A percentile compares a stretch with the other conserved stretches of the same genome.
phyloP scores from a whole-genome alignment of 1,140 invertebrate species.

The Thaumetopoea pityocampa region DNA sequence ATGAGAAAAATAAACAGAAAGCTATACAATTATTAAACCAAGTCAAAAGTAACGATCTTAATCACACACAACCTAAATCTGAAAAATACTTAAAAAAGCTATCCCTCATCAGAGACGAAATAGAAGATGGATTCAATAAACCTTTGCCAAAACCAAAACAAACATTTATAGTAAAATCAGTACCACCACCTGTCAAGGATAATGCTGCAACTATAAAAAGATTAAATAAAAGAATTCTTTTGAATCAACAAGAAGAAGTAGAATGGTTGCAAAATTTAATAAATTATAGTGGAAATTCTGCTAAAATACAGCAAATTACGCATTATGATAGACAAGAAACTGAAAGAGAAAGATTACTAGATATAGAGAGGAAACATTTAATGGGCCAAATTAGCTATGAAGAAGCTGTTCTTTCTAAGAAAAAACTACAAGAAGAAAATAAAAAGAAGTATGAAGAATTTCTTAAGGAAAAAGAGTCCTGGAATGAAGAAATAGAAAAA shows the following conservation, averaged over 20 bases:
- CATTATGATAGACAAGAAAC: conserved; percentile 59
- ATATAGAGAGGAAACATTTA: conserved; percentile 76
- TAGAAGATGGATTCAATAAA: conserved; percentile 28
- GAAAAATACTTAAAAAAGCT: conserved; percentile 42
- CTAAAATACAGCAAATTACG: conserved; percentile 58
- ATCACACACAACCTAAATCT: conserved; percentile 45
- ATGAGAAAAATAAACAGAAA: conserved; percentile 65
- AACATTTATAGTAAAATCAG: conserved; percentile 17
- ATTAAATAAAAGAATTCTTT: conserved; percentile 62
- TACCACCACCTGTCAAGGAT: conserved; percentile 55
- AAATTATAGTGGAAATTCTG: conserved; percentile 54
- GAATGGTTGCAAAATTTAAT: conserved; percentile 71
- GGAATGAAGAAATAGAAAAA: conserved; percentile 65
- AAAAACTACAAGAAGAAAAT: conserved; percentile 61
- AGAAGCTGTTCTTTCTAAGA: conserved; percentile 76
- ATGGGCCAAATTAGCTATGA: conserved; percentile 75
- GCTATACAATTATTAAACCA: conserved; percentile 59
- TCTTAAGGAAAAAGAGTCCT: conserved; percentile 65
- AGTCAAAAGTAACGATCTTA: conserved; percentile 50
- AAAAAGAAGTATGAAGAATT: conserved; percentile 72
- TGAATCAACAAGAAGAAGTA: conserved; percentile 71
- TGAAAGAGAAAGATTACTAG: conserved; percentile 66
- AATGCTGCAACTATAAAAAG: conserved; percentile 69
- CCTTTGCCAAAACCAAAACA: conserved; percentile 24
- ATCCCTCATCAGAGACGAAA: conserved; percentile 35